phyloP scores from a whole-genome alignment of 2,113 vertebrate species.

The Urocitellus parryii region DNA sequence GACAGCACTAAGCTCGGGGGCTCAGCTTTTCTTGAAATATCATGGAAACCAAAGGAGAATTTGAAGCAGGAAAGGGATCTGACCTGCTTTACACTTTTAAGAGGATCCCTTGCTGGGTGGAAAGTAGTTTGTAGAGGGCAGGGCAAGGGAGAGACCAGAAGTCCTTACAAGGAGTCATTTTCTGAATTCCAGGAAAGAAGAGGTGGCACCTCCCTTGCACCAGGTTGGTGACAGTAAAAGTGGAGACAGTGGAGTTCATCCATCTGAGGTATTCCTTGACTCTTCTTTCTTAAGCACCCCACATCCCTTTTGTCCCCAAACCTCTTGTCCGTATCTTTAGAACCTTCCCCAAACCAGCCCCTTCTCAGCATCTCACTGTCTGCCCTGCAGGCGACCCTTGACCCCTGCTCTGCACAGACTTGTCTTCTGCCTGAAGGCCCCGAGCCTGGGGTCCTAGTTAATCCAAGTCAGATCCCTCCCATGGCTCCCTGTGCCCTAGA shows the following conservation, averaged over 20 bases:
- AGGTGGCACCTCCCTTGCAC: neutral
- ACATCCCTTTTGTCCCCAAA: neutral
- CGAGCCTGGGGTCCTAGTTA: neutral
- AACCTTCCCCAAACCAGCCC: neutral
- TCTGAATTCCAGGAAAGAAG: neutral
- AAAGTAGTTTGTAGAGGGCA: neutral
- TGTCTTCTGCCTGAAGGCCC: no score
- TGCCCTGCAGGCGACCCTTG: no score
- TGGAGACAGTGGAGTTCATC: neutral
- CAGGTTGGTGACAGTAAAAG: neutral
- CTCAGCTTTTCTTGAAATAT: neutral
- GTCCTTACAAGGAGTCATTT: neutral
- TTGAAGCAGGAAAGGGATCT: neutral
- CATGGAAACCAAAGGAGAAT: neutral
- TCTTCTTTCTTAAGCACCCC: neutral
- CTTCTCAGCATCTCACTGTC: neutral
- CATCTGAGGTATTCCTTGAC: neutral
- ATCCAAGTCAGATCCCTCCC: neutral
- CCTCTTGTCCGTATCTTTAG: neutral
- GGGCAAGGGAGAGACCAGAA: neutral
- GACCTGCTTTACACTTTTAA: conserved; percentile 40
- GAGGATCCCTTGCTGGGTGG: neutral
- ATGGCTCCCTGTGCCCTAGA: no score
- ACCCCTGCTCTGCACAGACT: no score
- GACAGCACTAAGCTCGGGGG: neutral